A percentile compares a stretch with the other conserved stretches of the same genome.
These are phyloP conservation scores for Leucophora obtusa DNA, from an alignment of 2,888 invertebrate genomes.

Conservation along the genomic window DNA sequence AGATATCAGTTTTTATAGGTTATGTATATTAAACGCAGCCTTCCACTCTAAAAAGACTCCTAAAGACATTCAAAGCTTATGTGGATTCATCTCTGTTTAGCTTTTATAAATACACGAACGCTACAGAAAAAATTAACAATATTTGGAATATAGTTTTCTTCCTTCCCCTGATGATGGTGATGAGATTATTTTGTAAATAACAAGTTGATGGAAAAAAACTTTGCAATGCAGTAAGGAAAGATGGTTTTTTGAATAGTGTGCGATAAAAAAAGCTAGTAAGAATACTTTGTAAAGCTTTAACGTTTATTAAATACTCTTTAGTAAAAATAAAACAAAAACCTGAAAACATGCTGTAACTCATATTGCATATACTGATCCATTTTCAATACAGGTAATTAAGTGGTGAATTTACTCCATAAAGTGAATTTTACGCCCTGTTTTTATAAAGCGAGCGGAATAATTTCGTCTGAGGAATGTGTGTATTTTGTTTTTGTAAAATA, in stretches of 20 bases:
- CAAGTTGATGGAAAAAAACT: neutral
- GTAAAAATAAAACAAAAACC: neutral
- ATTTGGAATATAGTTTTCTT: slow-evolving; percentile 31
- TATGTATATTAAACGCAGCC: slow-evolving; percentile 47
- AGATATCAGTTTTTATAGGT: slow-evolving; percentile 35
- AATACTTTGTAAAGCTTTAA: neutral
- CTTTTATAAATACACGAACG: slow-evolving; percentile 15
- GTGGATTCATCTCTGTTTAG: slow-evolving; percentile 54
- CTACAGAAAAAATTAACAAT: slow-evolving; percentile 4
- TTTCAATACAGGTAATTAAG: too few relatives aligned
- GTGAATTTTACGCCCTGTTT: too few relatives aligned
- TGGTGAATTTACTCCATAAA: too few relatives aligned
- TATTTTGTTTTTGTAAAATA: too few relatives aligned
- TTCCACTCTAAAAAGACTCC: slow-evolving; percentile 6
- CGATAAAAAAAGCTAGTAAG: neutral
- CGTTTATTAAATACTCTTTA: too few relatives aligned
- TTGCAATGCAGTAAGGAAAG: neutral
- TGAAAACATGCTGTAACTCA: neutral
- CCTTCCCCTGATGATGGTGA: neutral
- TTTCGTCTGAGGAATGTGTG: too few relatives aligned
- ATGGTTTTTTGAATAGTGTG: neutral
- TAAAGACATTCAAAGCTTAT: slow-evolving; percentile 6
- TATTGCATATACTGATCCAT: too few relatives aligned
- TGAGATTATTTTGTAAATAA: slow-evolving; percentile 43
- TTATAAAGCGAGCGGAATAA: too few relatives aligned